These are phyloP conservation scores for Anguilla japonica DNA, from an alignment of 2,113 vertebrate species.

Conservation along the genomic window DNA sequence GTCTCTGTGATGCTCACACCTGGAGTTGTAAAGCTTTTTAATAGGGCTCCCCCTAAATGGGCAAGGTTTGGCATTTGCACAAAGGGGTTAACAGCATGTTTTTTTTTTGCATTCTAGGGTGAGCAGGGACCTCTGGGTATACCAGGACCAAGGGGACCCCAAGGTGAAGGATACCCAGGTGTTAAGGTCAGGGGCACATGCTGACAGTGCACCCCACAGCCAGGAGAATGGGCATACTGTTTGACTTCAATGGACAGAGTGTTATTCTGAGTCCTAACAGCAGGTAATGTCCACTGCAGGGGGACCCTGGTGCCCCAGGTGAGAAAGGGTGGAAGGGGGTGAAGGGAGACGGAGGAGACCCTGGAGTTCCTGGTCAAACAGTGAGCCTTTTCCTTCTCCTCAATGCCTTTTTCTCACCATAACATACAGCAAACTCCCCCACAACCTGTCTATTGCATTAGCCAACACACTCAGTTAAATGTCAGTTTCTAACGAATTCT, in stretches of 20 bases:
- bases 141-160: conserved; percentile 79
- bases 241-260: neutral
- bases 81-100: neutral
- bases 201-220: conserved; percentile 1
- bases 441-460: too few species aligned
- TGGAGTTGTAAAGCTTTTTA: too few species aligned
- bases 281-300: conserved; percentile 58
- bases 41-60: too few species aligned
- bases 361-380: conserved; percentile 73
- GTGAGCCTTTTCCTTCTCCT: conserved; percentile 60
- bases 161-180: conserved; percentile 82
- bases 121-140: conserved; percentile 82
- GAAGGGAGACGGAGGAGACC: conserved; percentile 79
- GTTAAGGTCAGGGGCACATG: conserved; percentile 70
- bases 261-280: neutral
- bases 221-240: neutral
- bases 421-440: neutral
- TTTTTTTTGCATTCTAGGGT: conserved; percentile 66
- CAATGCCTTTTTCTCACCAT: neutral
- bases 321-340: conserved; percentile 80
- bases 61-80: too few species aligned
- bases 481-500: too few species aligned
- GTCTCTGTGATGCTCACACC: too few species aligned
- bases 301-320: conserved; percentile 77
- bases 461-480: too few species aligned